Base-by-base conservation (phyloP, 2,113 vertebrate species). In the Lepidothrix coronata region DNA sequence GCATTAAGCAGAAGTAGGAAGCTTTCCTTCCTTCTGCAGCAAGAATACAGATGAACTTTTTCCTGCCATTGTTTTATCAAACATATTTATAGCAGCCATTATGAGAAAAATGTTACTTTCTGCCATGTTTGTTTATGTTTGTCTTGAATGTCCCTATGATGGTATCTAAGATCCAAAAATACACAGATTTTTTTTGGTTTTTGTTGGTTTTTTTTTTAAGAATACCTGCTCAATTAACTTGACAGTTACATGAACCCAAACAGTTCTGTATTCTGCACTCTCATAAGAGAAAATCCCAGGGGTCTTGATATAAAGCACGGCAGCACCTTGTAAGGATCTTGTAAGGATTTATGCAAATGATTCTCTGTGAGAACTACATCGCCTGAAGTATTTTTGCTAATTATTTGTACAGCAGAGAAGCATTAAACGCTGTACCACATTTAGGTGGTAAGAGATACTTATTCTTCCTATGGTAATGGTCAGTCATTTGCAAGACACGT, bases 31-130 rank as follows among this genome's bases (percentile, higher is more conserved):
- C 95, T 96, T 95, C 54, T 70, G 58, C 48, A 37, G 55, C 22
- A 30, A 17, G 44, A 83, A 94, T 88, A 67, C 39, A 49, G 52
- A 76, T 94, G 81, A 93, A 54, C 93, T 96, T 96, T 94, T 98
- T 98, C 96, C 96, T 97, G 90, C 94, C 95, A 97, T 97, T 98
- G 96, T 98, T 97, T 93, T 83, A 87, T 66, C 43, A 37, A 85
- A 65, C 5, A 24, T 95, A 96, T 96, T 97, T 97, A 86, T 96
- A 87, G 85, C 76, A 88, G 35, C 21, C 9, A 9, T 80, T 70
- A 30, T 12, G 59, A 88, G 91, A 83, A 95, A 95, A 97, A 73
- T 78, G 27, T 94, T 89, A 74, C 72, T 57, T 57, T 85, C 37
- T 87, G 68, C 63, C 16, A 13, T 85, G 66, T 85, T 84, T 92